phyloP scores from a whole-genome alignment of 2,888 invertebrate species.

The Coenonympha arcania region DNA sequence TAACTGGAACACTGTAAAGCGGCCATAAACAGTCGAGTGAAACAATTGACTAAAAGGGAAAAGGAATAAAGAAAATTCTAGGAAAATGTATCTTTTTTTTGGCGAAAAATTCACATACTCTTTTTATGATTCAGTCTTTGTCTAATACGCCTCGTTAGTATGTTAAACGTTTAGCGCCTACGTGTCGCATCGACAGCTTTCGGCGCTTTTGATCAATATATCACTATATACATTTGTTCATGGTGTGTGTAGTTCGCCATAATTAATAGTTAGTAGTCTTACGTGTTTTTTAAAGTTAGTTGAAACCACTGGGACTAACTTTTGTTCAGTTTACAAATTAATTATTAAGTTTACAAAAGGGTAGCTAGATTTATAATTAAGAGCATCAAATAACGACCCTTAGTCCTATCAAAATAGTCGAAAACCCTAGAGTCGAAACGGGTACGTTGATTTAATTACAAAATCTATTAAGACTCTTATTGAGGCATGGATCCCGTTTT shows the following conservation, averaged over 20 bases:
- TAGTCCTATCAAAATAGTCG: conserved; percentile 5
- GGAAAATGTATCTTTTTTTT: neutral
- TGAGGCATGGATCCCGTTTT: conserved; percentile 10
- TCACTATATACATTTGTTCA: no score
- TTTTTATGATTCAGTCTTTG: neutral
- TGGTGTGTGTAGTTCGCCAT: no score
- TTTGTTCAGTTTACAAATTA: no score
- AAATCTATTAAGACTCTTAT: conserved; percentile 17
- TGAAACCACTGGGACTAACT: no score
- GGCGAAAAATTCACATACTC: neutral
- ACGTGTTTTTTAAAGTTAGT: no score
- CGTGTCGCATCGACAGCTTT: no score
- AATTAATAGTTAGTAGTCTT: no score
- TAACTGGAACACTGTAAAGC: no score
- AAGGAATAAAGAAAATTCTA: conserved; percentile 3
- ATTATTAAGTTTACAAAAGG: no score
- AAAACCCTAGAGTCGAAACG: conserved; percentile 6
- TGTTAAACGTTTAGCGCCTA: conserved; percentile 1
- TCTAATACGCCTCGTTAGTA: neutral
- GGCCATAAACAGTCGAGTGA: neutral
- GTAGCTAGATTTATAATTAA: neutral
- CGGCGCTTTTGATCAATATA: no score
- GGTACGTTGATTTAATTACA: conserved; percentile 17
- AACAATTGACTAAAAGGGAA: conserved; percentile 4
- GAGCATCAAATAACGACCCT: neutral